These are phyloP conservation scores for Andrena fulva DNA, from an alignment of 2,888 invertebrate species.

Conservation along the genomic window DNA sequence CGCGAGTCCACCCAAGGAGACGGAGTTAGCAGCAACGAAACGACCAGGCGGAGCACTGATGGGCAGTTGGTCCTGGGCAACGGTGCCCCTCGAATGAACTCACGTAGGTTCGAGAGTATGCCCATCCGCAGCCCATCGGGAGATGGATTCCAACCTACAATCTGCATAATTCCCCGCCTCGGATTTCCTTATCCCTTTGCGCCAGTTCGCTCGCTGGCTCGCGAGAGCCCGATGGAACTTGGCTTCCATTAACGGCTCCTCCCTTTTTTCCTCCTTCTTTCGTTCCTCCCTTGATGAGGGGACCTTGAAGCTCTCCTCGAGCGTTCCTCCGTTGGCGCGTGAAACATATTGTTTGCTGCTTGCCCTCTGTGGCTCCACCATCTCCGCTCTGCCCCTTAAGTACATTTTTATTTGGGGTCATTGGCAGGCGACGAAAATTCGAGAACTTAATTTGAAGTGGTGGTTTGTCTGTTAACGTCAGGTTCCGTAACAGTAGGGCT, in stretches of 20 bases:
- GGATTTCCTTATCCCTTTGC: slow-evolving; percentile 78
- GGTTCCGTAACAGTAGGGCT: too few species aligned
- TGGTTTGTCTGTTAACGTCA: too few species aligned
- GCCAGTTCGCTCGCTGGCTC: slow-evolving; percentile 46
- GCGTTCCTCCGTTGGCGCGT: slow-evolving; percentile 5
- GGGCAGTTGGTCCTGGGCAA: slow-evolving; percentile 49
- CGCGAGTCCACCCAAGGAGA: slow-evolving; percentile 19
- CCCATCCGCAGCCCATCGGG: slow-evolving; percentile 76
- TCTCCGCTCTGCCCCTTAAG: neutral
- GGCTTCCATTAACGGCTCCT: slow-evolving; percentile 66
- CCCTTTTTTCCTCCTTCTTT: slow-evolving; percentile 12
- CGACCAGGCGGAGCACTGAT: slow-evolving; percentile 52
- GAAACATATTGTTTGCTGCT: slow-evolving; percentile 37
- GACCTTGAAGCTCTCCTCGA: slow-evolving; percentile 17
- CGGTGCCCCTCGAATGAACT: slow-evolving; percentile 63
- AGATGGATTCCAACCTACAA: slow-evolving; percentile 81
- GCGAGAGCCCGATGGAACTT: slow-evolving; percentile 62
- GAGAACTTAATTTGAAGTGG: neutral
- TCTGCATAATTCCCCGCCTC: slow-evolving; percentile 83
- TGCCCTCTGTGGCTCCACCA: neutral
- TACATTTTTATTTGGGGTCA: neutral
- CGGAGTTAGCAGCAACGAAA: slow-evolving; percentile 39
- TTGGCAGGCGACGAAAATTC: neutral
- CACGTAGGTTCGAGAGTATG: slow-evolving; percentile 69
- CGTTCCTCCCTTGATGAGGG: slow-evolving; percentile 27